Conservation (phyloP, 2,888 invertebrate genomes). For the Conchocele bisecta region DNA sequence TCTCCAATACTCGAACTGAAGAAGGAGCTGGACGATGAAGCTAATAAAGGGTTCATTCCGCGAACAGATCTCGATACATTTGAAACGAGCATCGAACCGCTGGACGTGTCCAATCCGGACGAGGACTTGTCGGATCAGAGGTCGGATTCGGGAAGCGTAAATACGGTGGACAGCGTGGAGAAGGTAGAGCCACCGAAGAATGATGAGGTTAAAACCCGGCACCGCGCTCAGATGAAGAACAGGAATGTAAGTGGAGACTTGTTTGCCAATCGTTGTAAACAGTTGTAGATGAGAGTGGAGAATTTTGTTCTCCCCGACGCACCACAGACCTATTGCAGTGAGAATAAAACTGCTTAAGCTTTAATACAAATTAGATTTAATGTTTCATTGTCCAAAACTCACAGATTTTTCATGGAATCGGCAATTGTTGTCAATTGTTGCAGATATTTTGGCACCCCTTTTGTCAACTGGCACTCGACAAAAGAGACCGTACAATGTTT, state of each 20-base stretch:
- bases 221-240: conserved; percentile 61
- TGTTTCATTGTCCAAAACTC: no score
- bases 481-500: no score
- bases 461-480: no score
- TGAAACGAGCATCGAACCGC: conserved; percentile 68
- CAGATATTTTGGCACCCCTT: no score
- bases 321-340: no score
- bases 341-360: no score
- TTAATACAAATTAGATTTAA: no score
- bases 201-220: conserved; percentile 21
- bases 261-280: no score
- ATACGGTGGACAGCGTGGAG: conserved; percentile 73
- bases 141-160: conserved; percentile 74
- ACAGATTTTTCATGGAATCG: no score
- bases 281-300: no score
- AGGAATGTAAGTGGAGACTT: conserved; percentile 67
- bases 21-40: conserved; percentile 11
- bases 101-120: conserved; percentile 69
- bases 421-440: no score
- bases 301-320: no score
- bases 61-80: conserved; percentile 77
- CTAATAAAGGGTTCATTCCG: conserved; percentile 64
- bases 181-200: conserved; percentile 59
- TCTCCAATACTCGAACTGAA: conserved; percentile 26
- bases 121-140: conserved; percentile 70